A percentile compares a stretch with the other conserved stretches of the same genome.
phyloP scores from a whole-genome alignment of 2,888 invertebrate genomes.

The Tachystola acroxantha region DNA sequence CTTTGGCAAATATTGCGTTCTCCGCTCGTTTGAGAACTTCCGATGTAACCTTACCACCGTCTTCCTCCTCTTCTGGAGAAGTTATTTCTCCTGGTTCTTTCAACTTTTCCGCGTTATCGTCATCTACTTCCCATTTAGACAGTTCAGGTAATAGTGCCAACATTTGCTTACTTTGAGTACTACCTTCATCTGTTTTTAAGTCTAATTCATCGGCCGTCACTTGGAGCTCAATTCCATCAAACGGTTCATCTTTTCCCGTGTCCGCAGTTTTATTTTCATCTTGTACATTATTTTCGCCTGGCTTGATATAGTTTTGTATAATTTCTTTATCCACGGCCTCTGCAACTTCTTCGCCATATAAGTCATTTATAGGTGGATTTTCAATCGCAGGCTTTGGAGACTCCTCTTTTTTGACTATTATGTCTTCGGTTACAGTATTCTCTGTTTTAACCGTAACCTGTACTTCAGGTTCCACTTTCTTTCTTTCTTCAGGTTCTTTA shows the following conservation, averaged over 20 bases:
- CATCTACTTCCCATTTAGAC: constrained; percentile 94
- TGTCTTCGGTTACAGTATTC: constrained; percentile 28
- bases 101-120: constrained; percentile 59
- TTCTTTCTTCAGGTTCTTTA: constrained; percentile 38
- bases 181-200: constrained; percentile 70
- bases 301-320: constrained; percentile 76
- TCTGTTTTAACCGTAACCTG: constrained; percentile 24
- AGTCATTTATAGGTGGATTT: constrained; percentile 43
- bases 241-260: constrained; percentile 68
- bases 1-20: constrained; percentile 94
- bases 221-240: constrained; percentile 79
- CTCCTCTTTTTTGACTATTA: constrained; percentile 21
- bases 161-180: constrained; percentile 73
- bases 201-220: constrained; percentile 74
- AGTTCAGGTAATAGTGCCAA: constrained; percentile 86
- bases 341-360: constrained; percentile 75
- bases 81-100: constrained; percentile 70
- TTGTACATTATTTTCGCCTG: constrained; percentile 37
- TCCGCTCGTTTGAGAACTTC: constrained; percentile 94
- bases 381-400: constrained; percentile 23
- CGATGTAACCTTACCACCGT: constrained; percentile 85
- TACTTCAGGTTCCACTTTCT: constrained; percentile 21
- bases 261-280: constrained; percentile 42
- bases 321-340: constrained; percentile 78
- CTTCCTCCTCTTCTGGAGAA: constrained; percentile 70